Evolutionary conservation across 2,888 invertebrate species (phyloP).

Genomic region (Drosophila merina): DNA sequence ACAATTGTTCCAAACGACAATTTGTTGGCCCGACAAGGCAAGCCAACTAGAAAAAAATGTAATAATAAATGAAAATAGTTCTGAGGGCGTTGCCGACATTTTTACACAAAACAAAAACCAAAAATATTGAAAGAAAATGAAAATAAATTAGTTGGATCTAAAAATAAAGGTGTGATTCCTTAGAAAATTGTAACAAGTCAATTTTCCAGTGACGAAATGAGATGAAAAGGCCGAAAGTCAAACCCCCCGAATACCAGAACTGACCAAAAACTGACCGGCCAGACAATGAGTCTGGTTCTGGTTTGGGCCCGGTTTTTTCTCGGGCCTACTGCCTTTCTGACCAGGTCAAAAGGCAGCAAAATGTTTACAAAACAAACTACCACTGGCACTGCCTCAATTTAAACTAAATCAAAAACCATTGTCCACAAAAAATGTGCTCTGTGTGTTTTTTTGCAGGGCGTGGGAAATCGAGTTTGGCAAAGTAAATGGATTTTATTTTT

Average conservation of each 20-base stretch:
- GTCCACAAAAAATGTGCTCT: slow-evolving; percentile 26
- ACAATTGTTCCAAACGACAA: slow-evolving; percentile 19
- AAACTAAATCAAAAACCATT: slow-evolving; percentile 65
- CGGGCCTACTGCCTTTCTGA: slow-evolving; percentile 66
- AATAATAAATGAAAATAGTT: slow-evolving; percentile 21
- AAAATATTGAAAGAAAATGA: slow-evolving; percentile 24
- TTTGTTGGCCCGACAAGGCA: slow-evolving; percentile 34
- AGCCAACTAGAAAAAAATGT: not conserved
- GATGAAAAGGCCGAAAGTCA: slow-evolving; percentile 15
- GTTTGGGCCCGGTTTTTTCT: slow-evolving; percentile 3
- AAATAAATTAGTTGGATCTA: slow-evolving; percentile 42
- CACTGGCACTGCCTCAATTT: slow-evolving; percentile 60
- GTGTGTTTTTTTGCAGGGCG: slow-evolving; percentile 33
- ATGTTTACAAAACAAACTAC: slow-evolving; percentile 80
- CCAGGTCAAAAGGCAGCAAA: slow-evolving; percentile 19
- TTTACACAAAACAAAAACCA: slow-evolving; percentile 9
- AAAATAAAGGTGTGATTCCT: slow-evolving; percentile 75
- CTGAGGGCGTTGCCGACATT: slow-evolving; percentile 47
- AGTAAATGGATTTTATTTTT: slow-evolving; percentile 10
- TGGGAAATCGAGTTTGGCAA: slow-evolving; percentile 49
- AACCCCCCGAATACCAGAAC: slow-evolving; percentile 4
- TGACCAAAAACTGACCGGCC: slow-evolving; percentile 35
- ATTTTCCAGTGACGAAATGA: slow-evolving; percentile 56
- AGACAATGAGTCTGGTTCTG: slow-evolving; percentile 55
- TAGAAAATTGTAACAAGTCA: slow-evolving; percentile 75